A percentile compares a stretch with the other conserved stretches of the same genome.
Evolutionary conservation across 2,113 vertebrate genomes (phyloP).

Genomic region (Aspiorhynchus laticeps): DNA sequence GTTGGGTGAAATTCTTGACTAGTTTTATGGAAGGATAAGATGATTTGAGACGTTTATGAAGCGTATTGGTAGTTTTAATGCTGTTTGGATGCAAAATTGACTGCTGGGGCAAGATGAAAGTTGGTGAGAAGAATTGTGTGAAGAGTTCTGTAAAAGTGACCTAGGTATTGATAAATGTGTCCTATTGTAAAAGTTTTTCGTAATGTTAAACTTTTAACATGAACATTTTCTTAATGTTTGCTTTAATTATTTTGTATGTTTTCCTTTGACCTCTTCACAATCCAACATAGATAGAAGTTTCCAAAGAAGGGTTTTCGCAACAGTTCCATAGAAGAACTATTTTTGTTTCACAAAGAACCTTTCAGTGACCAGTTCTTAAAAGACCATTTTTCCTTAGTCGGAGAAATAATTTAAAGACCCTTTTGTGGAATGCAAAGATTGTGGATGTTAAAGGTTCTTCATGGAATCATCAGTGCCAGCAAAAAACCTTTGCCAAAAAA

Average conservation of each 20-base stretch:
- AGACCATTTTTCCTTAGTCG: too few species aligned
- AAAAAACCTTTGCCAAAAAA: not conserved
- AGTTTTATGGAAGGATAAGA: not conserved
- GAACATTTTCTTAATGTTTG: too few species aligned
- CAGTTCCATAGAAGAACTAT: too few species aligned
- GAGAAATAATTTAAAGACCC: not conserved
- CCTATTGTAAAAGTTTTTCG: too few species aligned
- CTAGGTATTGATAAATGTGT: not conserved
- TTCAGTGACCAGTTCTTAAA: too few species aligned
- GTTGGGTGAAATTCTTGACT: not conserved
- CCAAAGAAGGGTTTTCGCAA: too few species aligned
- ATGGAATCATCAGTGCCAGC: not conserved
- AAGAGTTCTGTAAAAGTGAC: not conserved
- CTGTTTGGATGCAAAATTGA: not conserved
- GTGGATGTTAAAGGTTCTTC: not conserved
- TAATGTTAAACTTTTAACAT: too few species aligned
- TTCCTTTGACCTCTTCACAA: not conserved
- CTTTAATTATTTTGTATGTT: not conserved
- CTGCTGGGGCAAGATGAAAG: not conserved
- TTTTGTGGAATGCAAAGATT: not conserved
- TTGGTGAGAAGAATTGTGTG: not conserved
- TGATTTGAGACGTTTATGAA: not conserved
- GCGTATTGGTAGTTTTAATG: not conserved
- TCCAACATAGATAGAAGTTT: not conserved
- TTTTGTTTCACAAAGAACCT: too few species aligned